Evolutionary conservation across 2,888 invertebrate species (phyloP), one percentile per base, ranked within the genome.

Genomic region (Mythimna loreyi): DNA sequence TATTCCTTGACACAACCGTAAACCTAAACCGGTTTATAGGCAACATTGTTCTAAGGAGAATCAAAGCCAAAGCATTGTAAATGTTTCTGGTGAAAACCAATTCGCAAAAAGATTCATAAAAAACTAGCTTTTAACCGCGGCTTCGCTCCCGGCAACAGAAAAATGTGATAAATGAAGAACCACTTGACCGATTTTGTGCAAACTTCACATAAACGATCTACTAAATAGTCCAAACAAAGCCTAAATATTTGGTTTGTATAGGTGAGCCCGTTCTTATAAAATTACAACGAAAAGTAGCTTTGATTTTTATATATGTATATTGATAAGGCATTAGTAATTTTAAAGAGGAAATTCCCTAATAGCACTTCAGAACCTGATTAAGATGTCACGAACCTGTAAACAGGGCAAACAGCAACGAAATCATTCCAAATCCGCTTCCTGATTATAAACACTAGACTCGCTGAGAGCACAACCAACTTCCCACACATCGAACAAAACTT

Each of bases 401-500:
- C 85, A 94, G 75, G 73, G 89, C 77, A 81, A 94, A 83, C 85
- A 94, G 85, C 86, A 92, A 87, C 85, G 87, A 86, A 93, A 94
- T 91, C 95, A 95, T 95, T 88, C 92, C 93, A 90, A 87, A 82
- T 87, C 79, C 81, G 85, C 87, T 88, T 83, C 86, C 88, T 85
- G 87, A 83, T 85, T 86, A 87, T 89, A 88, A 89, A 90, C 90
- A 90, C 89, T 84, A 85, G 87, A 89, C 82, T 87, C 90, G 87
- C 89, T 83, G 85, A 84, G 83, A 81, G 81, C 85, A 84, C 87
- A 88, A 89, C 88, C 67, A 91, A 93, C 90, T 92, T 91, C 89
- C 87, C 89, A 88, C 90, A 90, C 92, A 91, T 92, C 84, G 81
- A 91, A 88, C 87, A 84, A 89, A 92, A 93, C 91, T 92, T 91